Evolutionary conservation across 2,797 vertebrate species (phyloP).

Genomic region (Danio tinwini): DNA sequence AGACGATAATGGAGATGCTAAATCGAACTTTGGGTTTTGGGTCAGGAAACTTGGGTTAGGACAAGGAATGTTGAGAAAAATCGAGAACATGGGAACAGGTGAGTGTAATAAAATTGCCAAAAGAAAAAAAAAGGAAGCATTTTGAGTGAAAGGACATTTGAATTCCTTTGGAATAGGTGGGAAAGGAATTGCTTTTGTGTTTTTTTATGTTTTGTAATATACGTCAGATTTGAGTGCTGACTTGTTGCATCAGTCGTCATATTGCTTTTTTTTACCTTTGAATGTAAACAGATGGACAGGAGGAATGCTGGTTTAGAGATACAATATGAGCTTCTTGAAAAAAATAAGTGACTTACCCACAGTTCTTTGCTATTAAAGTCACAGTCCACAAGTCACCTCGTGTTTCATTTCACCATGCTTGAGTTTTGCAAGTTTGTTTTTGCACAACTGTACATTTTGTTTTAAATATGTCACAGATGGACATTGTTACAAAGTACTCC

Average conservation of each 20-base stretch:
- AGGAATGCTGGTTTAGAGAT: conserved; percentile 34
- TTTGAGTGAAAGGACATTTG: conserved; percentile 46
- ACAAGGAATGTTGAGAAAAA: conserved; percentile 35
- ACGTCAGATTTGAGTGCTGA: conserved; percentile 42
- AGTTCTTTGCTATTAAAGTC: conserved; percentile 32
- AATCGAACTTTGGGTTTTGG: conserved; percentile 45
- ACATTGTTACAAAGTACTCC: background rate
- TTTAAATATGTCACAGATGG: conserved; percentile 37
- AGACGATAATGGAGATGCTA: conserved; percentile 50
- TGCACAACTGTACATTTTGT: conserved; percentile 35
- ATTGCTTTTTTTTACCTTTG: conserved; percentile 51
- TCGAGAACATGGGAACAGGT: conserved; percentile 29
- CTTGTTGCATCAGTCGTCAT: conserved; percentile 30
- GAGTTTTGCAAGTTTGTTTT: conserved; percentile 30
- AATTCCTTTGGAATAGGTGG: conserved; percentile 28
- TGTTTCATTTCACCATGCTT: conserved; percentile 46
- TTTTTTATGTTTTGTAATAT: conserved; percentile 52
- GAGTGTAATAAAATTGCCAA: conserved; percentile 54
- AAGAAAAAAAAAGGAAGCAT: conserved; percentile 41
- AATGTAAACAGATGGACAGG: conserved; percentile 51
- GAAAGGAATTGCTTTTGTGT: conserved; percentile 28
- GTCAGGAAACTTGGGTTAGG: conserved; percentile 25
- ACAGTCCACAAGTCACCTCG: conserved; percentile 24
- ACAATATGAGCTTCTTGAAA: conserved; percentile 45
- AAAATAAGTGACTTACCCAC: conserved; percentile 26